Percentiles rank a stretch among this genome's conserved stretches.
Conservation (phyloP, 2,113 vertebrate genomes). For the Rhabdornis inornatus region DNA sequence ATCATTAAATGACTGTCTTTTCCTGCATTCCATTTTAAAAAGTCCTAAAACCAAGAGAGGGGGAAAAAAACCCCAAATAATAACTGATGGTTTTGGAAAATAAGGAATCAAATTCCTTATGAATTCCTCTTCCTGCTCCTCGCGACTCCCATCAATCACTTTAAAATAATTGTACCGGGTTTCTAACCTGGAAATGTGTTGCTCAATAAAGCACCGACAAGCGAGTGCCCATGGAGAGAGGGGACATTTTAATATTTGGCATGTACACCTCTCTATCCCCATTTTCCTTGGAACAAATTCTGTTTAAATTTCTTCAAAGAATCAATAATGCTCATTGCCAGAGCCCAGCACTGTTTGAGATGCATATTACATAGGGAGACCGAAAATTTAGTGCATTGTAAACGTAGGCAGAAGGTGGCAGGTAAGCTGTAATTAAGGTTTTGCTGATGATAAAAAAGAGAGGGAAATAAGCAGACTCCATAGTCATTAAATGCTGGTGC, state of each 20-base stretch:
- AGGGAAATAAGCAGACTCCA: slow-evolving; percentile 44
- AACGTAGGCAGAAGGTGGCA: slow-evolving; percentile 63
- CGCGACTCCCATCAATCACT: slow-evolving; percentile 13
- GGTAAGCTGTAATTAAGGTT: slow-evolving; percentile 78
- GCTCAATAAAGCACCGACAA: slow-evolving; percentile 64
- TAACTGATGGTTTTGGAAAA: not conserved
- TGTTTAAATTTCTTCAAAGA: slow-evolving; percentile 69
- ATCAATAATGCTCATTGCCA: slow-evolving; percentile 68
- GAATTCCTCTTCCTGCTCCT: not conserved
- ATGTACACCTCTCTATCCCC: not conserved
- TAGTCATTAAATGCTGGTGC: not conserved
- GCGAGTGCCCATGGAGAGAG: not conserved
- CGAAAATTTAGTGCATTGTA: slow-evolving; percentile 72
- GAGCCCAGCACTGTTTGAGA: slow-evolving; percentile 54
- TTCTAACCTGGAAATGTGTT: slow-evolving; percentile 21
- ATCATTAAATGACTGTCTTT: not conserved
- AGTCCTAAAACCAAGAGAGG: not conserved
- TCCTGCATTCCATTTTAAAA: not conserved
- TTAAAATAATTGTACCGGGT: slow-evolving; percentile 13
- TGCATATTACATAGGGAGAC: slow-evolving; percentile 49
- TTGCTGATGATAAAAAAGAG: slow-evolving; percentile 73
- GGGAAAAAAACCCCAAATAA: accelerated
- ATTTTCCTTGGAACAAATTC: slow-evolving; percentile 68
- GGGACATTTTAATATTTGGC: not conserved
- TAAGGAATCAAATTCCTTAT: not conserved